A percentile compares a stretch with the other conserved stretches of the same genome.
Evolutionary conservation across 2,113 vertebrate species (phyloP).

Genomic region (Passer montanus): DNA sequence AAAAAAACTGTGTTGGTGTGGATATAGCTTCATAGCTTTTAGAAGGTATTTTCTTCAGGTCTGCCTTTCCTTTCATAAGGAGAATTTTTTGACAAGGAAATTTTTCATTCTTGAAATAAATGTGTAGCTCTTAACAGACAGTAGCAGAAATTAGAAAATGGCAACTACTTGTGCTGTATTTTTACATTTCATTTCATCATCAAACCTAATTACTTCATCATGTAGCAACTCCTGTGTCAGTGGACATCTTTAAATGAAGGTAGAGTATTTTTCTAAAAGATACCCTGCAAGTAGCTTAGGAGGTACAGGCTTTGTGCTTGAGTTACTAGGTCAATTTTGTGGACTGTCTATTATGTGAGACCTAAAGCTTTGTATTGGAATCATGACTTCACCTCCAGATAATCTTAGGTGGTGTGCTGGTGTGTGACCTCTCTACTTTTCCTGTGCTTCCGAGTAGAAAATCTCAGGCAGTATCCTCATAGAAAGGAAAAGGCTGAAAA

Average conservation of each 20-base stretch:
- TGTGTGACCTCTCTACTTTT: background rate
- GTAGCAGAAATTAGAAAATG: background rate
- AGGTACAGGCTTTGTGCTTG: background rate
- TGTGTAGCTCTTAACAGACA: background rate
- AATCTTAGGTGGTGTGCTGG: background rate
- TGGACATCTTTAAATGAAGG: background rate
- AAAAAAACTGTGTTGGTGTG: background rate
- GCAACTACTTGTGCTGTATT: background rate
- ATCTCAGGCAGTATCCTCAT: background rate
- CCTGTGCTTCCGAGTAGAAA: background rate
- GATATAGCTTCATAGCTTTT: background rate
- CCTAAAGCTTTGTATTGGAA: background rate
- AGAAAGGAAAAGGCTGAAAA: background rate
- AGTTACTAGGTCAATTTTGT: background rate
- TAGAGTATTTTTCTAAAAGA: background rate
- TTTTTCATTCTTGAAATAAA: background rate
- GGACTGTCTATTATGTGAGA: background rate
- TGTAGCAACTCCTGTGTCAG: background rate
- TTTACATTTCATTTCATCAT: background rate
- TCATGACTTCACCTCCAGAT: background rate
- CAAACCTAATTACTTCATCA: background rate
- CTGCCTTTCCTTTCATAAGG: background rate
- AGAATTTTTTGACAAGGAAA: background rate
- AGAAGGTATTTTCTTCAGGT: background rate
- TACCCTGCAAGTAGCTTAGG: background rate